Evolutionary conservation across 2,888 invertebrate species (phyloP), one percentile per base, ranked within the genome.

Genomic region (Netelia virgata): DNA sequence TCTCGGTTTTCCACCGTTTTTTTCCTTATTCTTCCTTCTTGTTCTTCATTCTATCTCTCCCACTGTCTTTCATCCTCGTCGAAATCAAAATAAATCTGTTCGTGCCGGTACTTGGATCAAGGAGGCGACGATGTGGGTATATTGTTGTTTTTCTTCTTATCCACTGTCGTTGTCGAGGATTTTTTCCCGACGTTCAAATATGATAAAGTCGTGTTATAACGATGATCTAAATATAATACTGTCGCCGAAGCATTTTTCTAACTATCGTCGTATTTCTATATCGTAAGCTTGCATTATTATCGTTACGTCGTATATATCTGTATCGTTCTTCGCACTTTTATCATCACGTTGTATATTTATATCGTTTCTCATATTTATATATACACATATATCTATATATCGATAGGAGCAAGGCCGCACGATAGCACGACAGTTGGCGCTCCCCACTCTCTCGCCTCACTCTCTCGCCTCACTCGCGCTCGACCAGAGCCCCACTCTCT

Each of bases 331-430:
- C 36, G 36, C 36, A 36, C 36, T 36, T 6, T 36, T 36, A 36
- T 36, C 36, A 6, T 36, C 36, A 36, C 5, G 36, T 6, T 36
- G 36, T 36, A 36, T 36, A 36, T 36, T 36, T 36, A 36, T 36
- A 36, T 36, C 36, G 8, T 36, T 23, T 23, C 23, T 2, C 23
- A 23, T 23, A 23, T 23, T 23, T 23, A 23, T 57, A 16, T n/a
- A 20, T 1, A 36, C 11, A 20, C 20, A 23, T 41, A 66, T 28
- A 47, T 16, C 18, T 41, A 20, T 20, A 16, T 28, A 28, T 82
- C 36, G 83, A 78, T 68, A 78, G 47, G 78, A 83, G 78, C 83
- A 83, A 83, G 83, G 78, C 64, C 69, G 74, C 78, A 74, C 77
- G 83, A 73, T 78, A 69, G 73, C 77, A 78, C 55, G 77, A 74